Percentiles rank a stretch among this genome's conserved stretches.
These are phyloP conservation scores for Nettapus auritus DNA, from an alignment of 2,113 vertebrate species.

Conservation along the genomic window DNA sequence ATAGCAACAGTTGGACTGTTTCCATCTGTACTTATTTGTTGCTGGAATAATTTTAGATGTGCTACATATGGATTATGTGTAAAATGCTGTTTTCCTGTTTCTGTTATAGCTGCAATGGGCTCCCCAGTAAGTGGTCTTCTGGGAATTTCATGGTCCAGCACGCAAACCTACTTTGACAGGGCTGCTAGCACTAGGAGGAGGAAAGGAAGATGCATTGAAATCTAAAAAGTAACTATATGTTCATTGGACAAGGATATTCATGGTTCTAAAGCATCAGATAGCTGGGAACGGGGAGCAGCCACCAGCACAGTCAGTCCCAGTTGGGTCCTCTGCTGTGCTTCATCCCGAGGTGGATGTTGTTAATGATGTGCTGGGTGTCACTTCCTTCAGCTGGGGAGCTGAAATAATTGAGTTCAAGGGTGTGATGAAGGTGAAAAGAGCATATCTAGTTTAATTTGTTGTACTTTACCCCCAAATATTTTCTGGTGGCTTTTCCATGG, in stretches of 20 bases:
- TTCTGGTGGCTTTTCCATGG: background rate
- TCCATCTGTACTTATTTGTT: conserved; percentile 4
- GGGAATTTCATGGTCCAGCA: background rate
- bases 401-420: background rate
- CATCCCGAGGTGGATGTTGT: rapidly evolving
- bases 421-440: background rate
- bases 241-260: rapidly evolving
- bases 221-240: rapidly evolving
- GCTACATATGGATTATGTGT: background rate
- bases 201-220: rapidly evolving
- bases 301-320: background rate
- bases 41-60: conserved; percentile 28
- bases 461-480: background rate
- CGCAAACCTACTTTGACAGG: background rate
- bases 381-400: background rate
- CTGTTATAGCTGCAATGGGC: background rate
- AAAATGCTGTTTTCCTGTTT: background rate
- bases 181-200: background rate
- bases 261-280: background rate
- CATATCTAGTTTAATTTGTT: background rate
- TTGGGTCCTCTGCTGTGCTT: background rate
- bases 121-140: background rate
- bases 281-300: background rate
- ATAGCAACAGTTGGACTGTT: conserved; percentile 4
- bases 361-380: no score